These are phyloP conservation scores for Cossypha niveicapilla DNA, from an alignment of 2,797 vertebrate genomes.

Conservation along the genomic window DNA sequence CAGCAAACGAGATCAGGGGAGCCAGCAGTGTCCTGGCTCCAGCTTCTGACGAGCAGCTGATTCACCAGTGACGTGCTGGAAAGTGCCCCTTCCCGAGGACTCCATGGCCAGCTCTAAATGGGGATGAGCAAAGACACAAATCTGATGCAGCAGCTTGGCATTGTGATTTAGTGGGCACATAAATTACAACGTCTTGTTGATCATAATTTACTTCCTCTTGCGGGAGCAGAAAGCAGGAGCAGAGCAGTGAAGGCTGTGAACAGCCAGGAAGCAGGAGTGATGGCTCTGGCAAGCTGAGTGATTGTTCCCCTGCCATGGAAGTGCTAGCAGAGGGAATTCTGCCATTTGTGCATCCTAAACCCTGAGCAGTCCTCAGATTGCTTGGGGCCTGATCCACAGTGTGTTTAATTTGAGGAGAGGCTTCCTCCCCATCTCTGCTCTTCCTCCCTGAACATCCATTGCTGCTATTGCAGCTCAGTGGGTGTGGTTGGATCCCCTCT, in stretches of 20 bases:
- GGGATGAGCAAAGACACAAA: not conserved
- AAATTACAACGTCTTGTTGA: conserved; percentile 33
- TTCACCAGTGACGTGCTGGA: not conserved
- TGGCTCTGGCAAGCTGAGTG: conserved; percentile 3
- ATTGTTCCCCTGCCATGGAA: not conserved
- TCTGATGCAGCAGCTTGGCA: conserved; percentile 9
- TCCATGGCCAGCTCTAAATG: not conserved
- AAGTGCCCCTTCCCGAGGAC: not conserved
- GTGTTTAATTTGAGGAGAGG: not conserved
- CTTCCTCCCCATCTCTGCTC: not conserved
- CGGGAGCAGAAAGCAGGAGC: not conserved
- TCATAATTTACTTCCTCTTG: conserved; percentile 38
- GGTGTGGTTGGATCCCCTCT: not conserved
- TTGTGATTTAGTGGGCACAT: conserved; percentile 33
- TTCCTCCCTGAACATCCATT: fast-evolving
- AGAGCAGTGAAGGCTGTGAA: not conserved
- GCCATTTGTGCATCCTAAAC: not conserved
- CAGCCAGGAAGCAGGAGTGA: not conserved
- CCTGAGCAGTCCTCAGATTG: not conserved
- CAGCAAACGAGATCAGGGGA: not conserved
- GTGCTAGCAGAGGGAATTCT: conserved; percentile 29
- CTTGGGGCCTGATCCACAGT: not conserved
- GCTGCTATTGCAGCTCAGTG: fast-evolving
- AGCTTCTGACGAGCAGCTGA: not conserved
- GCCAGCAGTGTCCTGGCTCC: not conserved